phyloP scores from a whole-genome alignment of 2,113 vertebrate genomes.

The Coryphaenoides rupestris region DNA sequence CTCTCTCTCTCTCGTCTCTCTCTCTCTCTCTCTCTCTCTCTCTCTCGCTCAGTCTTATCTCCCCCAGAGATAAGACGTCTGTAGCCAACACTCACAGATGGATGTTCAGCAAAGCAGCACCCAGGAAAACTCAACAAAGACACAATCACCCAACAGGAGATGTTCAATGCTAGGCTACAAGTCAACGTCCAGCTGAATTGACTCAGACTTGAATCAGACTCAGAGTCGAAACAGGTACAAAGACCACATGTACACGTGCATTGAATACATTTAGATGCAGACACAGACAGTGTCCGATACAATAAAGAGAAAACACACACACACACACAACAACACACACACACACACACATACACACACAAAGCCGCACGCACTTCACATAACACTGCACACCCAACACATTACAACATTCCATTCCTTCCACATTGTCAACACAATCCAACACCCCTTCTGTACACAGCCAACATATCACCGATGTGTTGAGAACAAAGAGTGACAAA shows the following conservation, averaged over 20 bases:
- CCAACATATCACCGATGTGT: conserved; percentile 28
- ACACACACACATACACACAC: conserved; percentile 6
- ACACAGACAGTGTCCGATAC: not conserved
- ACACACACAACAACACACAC: conserved; percentile 3
- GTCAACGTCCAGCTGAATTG: conserved; percentile 29
- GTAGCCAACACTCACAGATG: conserved; percentile 34
- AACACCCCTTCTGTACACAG: conserved; percentile 39
- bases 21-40: conserved; percentile 20
- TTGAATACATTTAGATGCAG: not conserved
- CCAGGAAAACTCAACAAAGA: conserved; percentile 24
- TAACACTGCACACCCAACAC: not conserved
- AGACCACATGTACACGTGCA: not conserved
- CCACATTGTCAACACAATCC: conserved; percentile 25
- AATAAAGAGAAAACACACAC: not conserved
- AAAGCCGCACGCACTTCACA: not conserved
- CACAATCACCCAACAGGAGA: conserved; percentile 14
- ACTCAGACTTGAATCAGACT: conserved; percentile 6
- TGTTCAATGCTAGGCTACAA: conserved; percentile 6
- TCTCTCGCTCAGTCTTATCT: not conserved
- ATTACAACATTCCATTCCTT: conserved; percentile 33
- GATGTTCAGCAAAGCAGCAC: conserved; percentile 36
- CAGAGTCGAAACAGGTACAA: conserved; percentile 7
- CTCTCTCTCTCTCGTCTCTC: conserved; percentile 26
- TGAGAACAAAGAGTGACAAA: conserved; percentile 35
- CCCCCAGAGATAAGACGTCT: conserved; percentile 40